phyloP scores from a whole-genome alignment of 2,888 invertebrate species.

The Lepidocyrtinus sp. region DNA sequence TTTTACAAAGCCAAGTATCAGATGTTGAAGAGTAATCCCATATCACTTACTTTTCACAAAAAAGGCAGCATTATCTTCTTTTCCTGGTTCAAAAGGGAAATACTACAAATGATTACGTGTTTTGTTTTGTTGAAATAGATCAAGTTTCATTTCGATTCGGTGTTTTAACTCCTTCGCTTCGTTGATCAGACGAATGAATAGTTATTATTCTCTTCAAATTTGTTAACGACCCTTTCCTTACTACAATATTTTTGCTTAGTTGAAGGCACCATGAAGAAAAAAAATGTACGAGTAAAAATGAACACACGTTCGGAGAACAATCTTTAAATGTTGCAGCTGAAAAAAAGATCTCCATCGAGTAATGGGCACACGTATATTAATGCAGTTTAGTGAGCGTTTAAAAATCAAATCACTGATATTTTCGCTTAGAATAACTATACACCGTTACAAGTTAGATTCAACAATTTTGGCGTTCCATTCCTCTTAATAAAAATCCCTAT shows the following conservation, averaged over 20 bases:
- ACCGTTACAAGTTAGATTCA: no score
- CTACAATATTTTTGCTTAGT: background rate
- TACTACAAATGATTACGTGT: conserved; percentile 11
- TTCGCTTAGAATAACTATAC: no score
- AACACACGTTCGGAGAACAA: no score
- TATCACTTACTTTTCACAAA: no score
- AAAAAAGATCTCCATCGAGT: background rate
- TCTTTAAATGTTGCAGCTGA: background rate
- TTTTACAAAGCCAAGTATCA: no score
- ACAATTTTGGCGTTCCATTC: no score
- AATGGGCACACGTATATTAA: conserved; percentile 8
- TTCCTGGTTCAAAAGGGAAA: conserved; percentile 3
- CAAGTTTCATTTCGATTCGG: conserved; percentile 11
- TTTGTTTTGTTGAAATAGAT: conserved; percentile 6
- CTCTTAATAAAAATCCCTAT: background rate
- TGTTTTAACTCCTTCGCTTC: conserved; percentile 12
- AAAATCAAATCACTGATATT: no score
- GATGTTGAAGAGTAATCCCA: no score
- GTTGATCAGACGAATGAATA: background rate
- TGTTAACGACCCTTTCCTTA: background rate
- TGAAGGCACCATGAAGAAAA: background rate
- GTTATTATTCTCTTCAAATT: conserved; percentile 5
- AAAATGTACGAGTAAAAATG: background rate
- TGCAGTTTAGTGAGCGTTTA: no score
- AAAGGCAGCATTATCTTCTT: background rate